Evolutionary conservation across 2,888 invertebrate species (phyloP).

Genomic region (Eugnorisma glareosa): DNA sequence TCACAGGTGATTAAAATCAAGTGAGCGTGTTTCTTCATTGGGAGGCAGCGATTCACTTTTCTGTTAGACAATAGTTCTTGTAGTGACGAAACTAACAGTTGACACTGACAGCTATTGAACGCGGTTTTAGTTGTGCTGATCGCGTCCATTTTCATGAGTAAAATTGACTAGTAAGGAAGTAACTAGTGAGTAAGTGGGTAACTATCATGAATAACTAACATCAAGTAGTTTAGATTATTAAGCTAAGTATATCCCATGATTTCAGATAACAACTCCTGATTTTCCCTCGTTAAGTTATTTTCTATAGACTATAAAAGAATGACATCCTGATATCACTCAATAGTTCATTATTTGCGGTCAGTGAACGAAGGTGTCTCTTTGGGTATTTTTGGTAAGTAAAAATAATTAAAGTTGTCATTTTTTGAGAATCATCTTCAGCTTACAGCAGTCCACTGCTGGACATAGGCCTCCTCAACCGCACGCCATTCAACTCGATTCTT

Average conservation of each 20-base stretch:
- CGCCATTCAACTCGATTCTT: no score
- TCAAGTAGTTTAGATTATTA: conserved; percentile 39
- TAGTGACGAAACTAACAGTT: no score
- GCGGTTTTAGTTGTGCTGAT: neutral
- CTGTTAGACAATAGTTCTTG: no score
- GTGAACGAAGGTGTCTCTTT: neutral
- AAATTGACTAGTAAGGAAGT: no score
- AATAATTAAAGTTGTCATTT: no score
- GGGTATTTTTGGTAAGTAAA: conserved; percentile 34
- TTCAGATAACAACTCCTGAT: conserved; percentile 49
- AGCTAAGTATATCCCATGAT: conserved; percentile 40
- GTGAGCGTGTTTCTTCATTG: no score
- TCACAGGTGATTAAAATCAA: no score
- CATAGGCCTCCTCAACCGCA: no score
- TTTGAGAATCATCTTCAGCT: no score
- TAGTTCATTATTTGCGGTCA: conserved; percentile 6
- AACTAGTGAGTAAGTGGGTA: no score
- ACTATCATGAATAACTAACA: conserved; percentile 2
- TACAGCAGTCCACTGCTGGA: no score
- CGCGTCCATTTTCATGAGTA: neutral
- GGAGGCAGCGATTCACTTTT: no score
- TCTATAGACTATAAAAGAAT: conserved; percentile 49
- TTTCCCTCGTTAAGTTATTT: conserved; percentile 52
- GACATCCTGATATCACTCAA: conserved; percentile 23
- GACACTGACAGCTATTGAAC: neutral